phyloP scores from a whole-genome alignment of 2,888 invertebrate species.

The Ctena decussata region DNA sequence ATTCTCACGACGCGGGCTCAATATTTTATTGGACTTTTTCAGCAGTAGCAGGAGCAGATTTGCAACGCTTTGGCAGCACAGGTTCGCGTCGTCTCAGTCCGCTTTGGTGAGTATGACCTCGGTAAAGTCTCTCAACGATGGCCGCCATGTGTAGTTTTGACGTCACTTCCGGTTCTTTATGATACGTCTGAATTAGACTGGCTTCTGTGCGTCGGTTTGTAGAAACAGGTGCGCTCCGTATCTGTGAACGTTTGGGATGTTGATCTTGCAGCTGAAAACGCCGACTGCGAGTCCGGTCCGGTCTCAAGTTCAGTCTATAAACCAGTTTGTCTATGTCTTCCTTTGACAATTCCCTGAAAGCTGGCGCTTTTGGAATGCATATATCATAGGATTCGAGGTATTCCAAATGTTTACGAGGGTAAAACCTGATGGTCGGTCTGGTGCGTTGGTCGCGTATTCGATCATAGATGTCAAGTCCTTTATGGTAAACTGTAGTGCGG shows the following conservation, averaged over 20 bases:
- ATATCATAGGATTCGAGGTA: constrained; percentile 71
- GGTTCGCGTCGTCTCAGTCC: constrained; percentile 16
- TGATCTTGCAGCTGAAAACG: not conserved
- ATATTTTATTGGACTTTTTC: not conserved
- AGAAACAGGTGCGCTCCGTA: not conserved
- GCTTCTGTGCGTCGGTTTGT: not conserved
- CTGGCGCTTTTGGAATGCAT: constrained; percentile 75
- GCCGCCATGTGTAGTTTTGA: not conserved
- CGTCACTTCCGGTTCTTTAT: not conserved
- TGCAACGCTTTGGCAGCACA: not conserved
- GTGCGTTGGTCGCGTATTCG: constrained; percentile 67
- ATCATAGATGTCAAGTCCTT: constrained; percentile 66
- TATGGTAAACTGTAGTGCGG: constrained; percentile 67
- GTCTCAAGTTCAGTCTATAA: constrained; percentile 12
- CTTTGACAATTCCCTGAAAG: constrained; percentile 71
- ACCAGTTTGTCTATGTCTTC: constrained; percentile 38
- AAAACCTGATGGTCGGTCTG: constrained; percentile 52
- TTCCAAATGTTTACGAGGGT: constrained; percentile 67
- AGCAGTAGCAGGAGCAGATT: not conserved
- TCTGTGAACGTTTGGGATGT: not conserved
- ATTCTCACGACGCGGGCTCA: too few species aligned
- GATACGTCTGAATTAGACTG: not conserved
- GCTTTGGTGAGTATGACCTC: constrained; percentile 27
- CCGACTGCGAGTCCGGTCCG: not conserved
- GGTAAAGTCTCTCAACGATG: constrained; percentile 28